These are phyloP conservation scores for Miltochrista miniata DNA, from an alignment of 2,888 invertebrate species.

Conservation along the genomic window DNA sequence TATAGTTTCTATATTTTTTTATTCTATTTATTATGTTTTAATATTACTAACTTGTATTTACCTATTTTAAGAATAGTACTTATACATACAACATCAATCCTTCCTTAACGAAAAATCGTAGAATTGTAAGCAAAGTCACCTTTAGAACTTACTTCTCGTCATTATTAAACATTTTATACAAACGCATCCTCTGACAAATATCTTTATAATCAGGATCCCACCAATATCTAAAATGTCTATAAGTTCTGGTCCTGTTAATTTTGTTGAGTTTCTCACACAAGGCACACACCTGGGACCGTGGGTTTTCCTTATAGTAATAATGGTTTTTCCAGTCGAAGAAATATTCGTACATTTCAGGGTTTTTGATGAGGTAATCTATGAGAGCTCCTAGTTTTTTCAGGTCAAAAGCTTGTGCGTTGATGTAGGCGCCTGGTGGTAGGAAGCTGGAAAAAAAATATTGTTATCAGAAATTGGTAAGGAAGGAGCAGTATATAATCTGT, in stretches of 20 bases:
- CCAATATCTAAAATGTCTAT: slow-evolving; percentile 56
- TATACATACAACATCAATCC: too few relatives aligned
- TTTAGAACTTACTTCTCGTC: slow-evolving; percentile 4
- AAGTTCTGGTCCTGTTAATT: slow-evolving; percentile 16
- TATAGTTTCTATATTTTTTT: too few relatives aligned
- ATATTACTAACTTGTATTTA: too few relatives aligned
- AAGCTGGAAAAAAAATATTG: slow-evolving; percentile 59
- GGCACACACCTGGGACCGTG: slow-evolving; percentile 56
- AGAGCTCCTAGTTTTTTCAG: slow-evolving; percentile 63
- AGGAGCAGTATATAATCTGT: too few relatives aligned
- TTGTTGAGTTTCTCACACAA: slow-evolving; percentile 60
- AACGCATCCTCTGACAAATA: slow-evolving; percentile 46
- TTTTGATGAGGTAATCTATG: slow-evolving; percentile 62
- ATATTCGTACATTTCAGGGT: slow-evolving; percentile 52
- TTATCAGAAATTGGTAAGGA: too few relatives aligned
- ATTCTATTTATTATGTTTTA: too few relatives aligned
- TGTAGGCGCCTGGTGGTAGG: slow-evolving; percentile 67
- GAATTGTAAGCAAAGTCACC: too few relatives aligned
- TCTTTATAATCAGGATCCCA: slow-evolving; percentile 61
- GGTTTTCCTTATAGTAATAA: slow-evolving; percentile 53
- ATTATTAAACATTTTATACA: slow-evolving; percentile 43
- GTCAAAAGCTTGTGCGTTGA: slow-evolving; percentile 55
- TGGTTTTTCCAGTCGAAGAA: slow-evolving; percentile 74
- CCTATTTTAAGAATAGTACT: too few relatives aligned
- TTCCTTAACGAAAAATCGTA: too few relatives aligned